These are phyloP conservation scores for Axea sp. DNA, from an alignment of 2,888 invertebrate genomes.

Conservation along the genomic window DNA sequence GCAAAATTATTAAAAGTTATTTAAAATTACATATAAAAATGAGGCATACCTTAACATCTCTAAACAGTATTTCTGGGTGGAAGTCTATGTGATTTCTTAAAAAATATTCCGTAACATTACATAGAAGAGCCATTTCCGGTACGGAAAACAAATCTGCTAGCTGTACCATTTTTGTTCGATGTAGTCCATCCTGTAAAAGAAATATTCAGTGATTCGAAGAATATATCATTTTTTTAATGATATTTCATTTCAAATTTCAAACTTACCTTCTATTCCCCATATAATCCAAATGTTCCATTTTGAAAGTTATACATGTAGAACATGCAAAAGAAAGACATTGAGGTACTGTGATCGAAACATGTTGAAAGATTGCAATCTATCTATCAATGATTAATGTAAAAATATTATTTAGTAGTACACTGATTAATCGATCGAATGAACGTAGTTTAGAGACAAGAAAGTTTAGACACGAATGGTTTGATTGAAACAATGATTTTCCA, in stretches of 20 bases:
- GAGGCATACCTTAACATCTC: constrained; percentile 94
- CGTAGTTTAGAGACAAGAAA: neutral
- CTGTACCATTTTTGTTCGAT: constrained; percentile 89
- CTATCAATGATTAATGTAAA: neutral
- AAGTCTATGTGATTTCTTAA: constrained; percentile 93
- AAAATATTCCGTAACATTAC: constrained; percentile 96
- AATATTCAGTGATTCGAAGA: constrained; percentile 10
- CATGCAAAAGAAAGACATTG: constrained; percentile 67
- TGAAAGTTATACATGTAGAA: constrained; percentile 61
- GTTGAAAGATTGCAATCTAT: neutral
- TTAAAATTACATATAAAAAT: too few relatives aligned
- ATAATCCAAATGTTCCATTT: constrained; percentile 59
- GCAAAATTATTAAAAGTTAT: too few relatives aligned
- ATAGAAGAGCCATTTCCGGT: constrained; percentile 96
- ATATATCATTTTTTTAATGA: constrained; percentile 5
- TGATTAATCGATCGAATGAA: neutral
- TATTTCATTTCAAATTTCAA: neutral
- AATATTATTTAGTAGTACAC: neutral
- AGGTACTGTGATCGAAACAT: constrained; percentile 28
- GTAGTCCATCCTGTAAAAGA: constrained; percentile 70
- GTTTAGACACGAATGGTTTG: too few relatives aligned
- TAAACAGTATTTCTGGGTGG: constrained; percentile 96
- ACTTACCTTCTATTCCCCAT: constrained; percentile 67
- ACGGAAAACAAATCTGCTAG: constrained; percentile 97
- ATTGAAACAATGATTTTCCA: constrained; percentile 20